Evolutionary conservation across 2,797 vertebrate species (phyloP).

Genomic region (Manis crassicaudata): DNA sequence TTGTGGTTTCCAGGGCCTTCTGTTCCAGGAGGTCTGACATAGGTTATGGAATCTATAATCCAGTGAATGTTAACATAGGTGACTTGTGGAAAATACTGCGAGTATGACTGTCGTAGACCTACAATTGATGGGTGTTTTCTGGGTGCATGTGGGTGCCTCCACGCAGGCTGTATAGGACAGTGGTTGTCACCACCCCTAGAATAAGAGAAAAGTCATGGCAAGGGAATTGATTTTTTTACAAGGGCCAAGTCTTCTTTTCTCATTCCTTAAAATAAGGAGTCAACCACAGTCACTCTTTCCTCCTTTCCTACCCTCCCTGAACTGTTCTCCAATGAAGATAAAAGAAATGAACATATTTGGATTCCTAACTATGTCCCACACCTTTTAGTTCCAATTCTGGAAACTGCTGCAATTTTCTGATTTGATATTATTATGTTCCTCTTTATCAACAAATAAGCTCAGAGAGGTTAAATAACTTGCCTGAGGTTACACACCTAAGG

Average conservation of each 20-base stretch:
- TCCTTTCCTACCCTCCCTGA: neutral
- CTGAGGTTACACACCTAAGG: neutral
- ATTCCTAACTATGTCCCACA: neutral
- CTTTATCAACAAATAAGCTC: neutral
- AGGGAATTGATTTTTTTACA: neutral
- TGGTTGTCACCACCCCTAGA: neutral
- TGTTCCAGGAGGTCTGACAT: neutral
- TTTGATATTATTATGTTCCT: neutral
- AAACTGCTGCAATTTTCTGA: neutral
- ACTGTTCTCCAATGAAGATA: neutral
- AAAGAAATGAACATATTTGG: neutral
- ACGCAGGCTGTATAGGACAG: neutral
- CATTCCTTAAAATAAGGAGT: neutral
- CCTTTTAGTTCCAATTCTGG: neutral
- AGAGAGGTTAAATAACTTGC: conserved; percentile 8
- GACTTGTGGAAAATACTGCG: neutral
- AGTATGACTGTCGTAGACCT: neutral
- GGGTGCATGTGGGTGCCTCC: neutral
- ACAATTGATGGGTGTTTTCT: no score
- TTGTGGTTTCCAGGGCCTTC: neutral
- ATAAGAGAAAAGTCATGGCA: neutral
- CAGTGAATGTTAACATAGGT: neutral
- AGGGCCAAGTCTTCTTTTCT: neutral
- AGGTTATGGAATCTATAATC: neutral
- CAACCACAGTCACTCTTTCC: neutral